Evolutionary conservation across 2,113 vertebrate genomes (phyloP).

Genomic region (Tenrec ecaudatus): DNA sequence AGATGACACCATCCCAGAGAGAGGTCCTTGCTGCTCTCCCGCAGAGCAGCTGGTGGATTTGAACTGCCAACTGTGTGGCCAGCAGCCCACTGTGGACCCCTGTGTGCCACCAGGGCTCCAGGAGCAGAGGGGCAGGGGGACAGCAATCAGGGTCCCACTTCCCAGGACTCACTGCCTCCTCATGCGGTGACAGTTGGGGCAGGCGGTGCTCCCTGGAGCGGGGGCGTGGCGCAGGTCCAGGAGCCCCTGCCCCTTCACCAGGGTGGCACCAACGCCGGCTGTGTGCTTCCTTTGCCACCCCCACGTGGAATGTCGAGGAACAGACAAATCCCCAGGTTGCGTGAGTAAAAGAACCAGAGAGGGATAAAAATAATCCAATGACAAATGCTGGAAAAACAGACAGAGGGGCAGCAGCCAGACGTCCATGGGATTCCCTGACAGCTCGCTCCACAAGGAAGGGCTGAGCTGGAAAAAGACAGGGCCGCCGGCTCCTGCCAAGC

Average conservation of each 20-base stretch:
- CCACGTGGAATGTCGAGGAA: conserved; percentile 78
- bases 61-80: too few species aligned
- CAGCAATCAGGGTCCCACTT: neutral
- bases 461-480: conserved; percentile 94
- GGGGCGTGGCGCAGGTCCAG: conserved; percentile 54
- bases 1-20: too few species aligned
- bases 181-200: conserved; percentile 66
- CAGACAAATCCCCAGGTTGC: conserved; percentile 79
- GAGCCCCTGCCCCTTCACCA: neutral
- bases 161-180: conserved; percentile 45
- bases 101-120: neutral
- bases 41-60: too few species aligned
- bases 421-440: conserved; percentile 95
- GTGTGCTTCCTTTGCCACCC: conserved; percentile 54
- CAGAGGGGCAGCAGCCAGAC: conserved; percentile 91
- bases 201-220: conserved; percentile 43
- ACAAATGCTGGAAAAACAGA: conserved; percentile 86
- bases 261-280: conserved; percentile 30
- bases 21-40: too few species aligned
- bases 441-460: conserved; percentile 92
- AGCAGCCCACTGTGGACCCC: neutral
- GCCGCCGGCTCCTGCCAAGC: conserved; percentile 91
- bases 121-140: neutral
- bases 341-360: conserved; percentile 74
- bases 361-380: conserved; percentile 85